Evolutionary conservation across 2,888 invertebrate species (phyloP).

Genomic region (Netelia melanura): DNA sequence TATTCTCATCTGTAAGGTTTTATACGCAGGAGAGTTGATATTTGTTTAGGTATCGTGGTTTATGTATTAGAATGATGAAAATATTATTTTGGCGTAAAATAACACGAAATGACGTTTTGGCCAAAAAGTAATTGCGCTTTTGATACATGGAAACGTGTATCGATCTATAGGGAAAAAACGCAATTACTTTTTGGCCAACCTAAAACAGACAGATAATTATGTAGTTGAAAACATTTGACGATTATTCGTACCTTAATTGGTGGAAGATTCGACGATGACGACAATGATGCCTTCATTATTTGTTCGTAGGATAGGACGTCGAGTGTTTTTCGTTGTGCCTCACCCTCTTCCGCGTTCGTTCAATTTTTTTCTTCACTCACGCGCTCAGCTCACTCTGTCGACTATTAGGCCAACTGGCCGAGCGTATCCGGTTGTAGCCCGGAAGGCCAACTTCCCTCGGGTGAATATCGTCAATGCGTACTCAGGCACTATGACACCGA

Average conservation of each 20-base stretch:
- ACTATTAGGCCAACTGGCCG: conserved; percentile 78
- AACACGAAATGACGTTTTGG: no score
- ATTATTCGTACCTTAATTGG: neutral
- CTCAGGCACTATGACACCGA: neutral
- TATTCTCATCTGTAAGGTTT: no score
- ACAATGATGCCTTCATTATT: neutral
- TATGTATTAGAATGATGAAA: no score
- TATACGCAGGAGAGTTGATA: no score
- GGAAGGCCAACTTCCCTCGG: conserved; percentile 76
- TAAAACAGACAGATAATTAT: no score
- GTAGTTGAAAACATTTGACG: neutral
- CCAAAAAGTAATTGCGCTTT: no score
- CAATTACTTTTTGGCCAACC: no score
- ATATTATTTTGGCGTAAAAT: no score
- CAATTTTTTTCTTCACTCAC: conserved; percentile 63
- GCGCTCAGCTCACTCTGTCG: conserved; percentile 70
- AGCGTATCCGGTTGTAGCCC: conserved; percentile 76
- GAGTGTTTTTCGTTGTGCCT: conserved; percentile 60
- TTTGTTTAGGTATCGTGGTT: no score
- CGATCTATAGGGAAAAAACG: no score
- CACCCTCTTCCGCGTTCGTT: conserved; percentile 41
- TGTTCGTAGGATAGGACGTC: neutral
- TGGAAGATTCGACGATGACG: no score
- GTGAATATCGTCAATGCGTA: neutral
- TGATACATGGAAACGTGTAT: no score